Percentiles rank a stretch among this genome's conserved stretches.
phyloP scores from a whole-genome alignment of 1,140 invertebrate species.

The Plodia interpunctella region DNA sequence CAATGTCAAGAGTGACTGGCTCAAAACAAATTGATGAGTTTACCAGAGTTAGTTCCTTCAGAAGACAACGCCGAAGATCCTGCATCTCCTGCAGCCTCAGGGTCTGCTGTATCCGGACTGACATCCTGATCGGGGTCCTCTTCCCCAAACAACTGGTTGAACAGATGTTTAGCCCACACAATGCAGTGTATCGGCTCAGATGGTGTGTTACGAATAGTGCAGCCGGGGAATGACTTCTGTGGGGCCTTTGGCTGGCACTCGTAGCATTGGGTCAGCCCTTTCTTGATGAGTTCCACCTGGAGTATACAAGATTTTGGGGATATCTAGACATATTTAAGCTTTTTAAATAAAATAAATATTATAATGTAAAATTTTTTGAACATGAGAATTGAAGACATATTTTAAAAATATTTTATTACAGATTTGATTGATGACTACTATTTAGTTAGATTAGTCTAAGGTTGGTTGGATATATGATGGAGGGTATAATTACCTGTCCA shows the following conservation, averaged over 20 bases:
- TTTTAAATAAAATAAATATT: too few species aligned
- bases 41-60: conserved; percentile 34
- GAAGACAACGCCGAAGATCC: conserved; percentile 61
- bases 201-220: conserved; percentile 99
- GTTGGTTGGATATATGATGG: neutral
- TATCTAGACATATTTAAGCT: too few species aligned
- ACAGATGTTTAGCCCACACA: conserved; percentile 99
- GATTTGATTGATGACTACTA: too few species aligned
- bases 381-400: too few species aligned
- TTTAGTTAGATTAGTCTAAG: too few species aligned
- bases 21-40: neutral
- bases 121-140: conserved; percentile 98
- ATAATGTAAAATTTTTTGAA: too few species aligned
- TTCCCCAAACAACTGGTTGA: conserved; percentile 99
- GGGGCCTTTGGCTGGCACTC: conserved; percentile 95
- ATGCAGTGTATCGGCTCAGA: conserved; percentile 99
- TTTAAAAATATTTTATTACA: too few species aligned
- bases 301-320: conserved; percentile 20
- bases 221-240: conserved; percentile 96
- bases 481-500: conserved; percentile 79
- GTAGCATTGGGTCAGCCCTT: conserved; percentile 96
- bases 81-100: conserved; percentile 82
- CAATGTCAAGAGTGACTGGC: too few species aligned
- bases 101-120: conserved; percentile 97
- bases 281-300: conserved; percentile 92